Percentiles rank a stretch among this genome's conserved stretches.
Evolutionary conservation across 1,140 invertebrate genomes (phyloP).

Genomic region (Metaphire vulgaris): DNA sequence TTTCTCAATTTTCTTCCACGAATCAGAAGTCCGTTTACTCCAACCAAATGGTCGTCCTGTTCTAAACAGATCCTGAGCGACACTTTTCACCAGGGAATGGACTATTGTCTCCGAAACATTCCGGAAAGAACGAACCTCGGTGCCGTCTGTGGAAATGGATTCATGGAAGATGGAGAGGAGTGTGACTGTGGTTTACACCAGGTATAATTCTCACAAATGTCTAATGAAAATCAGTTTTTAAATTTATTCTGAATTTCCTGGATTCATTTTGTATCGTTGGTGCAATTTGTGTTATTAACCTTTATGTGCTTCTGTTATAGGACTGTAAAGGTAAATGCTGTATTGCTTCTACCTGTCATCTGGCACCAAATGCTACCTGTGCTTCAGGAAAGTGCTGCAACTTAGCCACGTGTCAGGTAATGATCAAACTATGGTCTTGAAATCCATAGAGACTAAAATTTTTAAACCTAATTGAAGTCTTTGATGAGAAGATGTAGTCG

Average conservation of each 20-base stretch:
- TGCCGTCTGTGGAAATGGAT: conserved; percentile 86
- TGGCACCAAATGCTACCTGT: conserved; percentile 78
- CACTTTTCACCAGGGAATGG: conserved; percentile 91
- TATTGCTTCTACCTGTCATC: conserved; percentile 75
- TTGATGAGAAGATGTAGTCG: no score
- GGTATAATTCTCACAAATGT: conserved; percentile 29
- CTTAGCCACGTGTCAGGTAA: conserved; percentile 61
- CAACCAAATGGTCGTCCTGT: conserved; percentile 53
- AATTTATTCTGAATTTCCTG: no score
- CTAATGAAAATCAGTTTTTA: no score
- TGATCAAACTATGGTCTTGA: background rate
- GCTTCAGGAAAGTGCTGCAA: conserved; percentile 92
- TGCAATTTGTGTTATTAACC: no score
- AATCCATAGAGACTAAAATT: no score
- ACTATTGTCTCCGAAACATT: conserved; percentile 80
- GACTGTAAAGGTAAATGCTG: conserved; percentile 82
- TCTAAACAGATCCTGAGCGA: conserved; percentile 69
- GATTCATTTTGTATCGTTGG: no score
- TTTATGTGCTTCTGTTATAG: conserved; percentile 50
- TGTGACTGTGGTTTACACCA: conserved; percentile 71
- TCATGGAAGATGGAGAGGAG: conserved; percentile 88
- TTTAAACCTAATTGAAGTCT: no score
- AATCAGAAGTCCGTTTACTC: conserved; percentile 36
- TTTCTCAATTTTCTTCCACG: no score
- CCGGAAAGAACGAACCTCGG: conserved; percentile 67